Evolutionary conservation across 2,113 vertebrate species (phyloP).

Genomic region (sheep (Ovis aries)): DNA sequence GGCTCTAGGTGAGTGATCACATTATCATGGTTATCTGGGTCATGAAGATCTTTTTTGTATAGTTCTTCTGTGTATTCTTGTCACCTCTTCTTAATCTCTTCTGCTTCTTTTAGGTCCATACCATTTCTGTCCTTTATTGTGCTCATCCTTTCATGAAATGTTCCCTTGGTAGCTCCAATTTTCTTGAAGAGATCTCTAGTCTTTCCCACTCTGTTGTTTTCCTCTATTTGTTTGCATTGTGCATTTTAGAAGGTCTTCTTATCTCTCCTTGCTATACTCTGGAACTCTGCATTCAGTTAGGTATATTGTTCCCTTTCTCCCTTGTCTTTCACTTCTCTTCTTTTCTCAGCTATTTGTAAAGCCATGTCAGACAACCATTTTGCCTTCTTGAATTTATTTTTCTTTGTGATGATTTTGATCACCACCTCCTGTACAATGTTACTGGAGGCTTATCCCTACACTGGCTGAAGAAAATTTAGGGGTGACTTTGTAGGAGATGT

Average conservation of each 20-base stretch:
- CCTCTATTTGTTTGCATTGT: background rate
- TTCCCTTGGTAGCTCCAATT: background rate
- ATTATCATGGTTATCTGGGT: background rate
- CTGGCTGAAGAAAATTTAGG: background rate
- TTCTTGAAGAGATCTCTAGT: background rate
- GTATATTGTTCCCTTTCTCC: background rate
- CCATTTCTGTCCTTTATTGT: background rate
- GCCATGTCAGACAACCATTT: background rate
- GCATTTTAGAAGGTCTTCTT: background rate
- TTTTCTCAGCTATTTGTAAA: background rate
- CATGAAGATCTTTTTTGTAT: background rate
- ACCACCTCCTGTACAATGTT: background rate
- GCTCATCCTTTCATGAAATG: background rate
- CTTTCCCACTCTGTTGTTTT: background rate
- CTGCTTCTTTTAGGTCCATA: background rate
- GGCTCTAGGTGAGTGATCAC: background rate
- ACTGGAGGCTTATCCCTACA: background rate
- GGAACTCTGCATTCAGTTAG: background rate
- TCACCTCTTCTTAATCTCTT: background rate
- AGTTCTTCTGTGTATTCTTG: background rate
- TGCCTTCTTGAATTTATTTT: background rate
- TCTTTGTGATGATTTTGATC: background rate
- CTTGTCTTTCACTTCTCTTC: background rate
- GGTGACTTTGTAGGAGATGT: background rate
- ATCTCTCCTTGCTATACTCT: background rate